Conservation (phyloP, 2,888 invertebrate genomes). For the Heteromurus nitidus region DNA sequence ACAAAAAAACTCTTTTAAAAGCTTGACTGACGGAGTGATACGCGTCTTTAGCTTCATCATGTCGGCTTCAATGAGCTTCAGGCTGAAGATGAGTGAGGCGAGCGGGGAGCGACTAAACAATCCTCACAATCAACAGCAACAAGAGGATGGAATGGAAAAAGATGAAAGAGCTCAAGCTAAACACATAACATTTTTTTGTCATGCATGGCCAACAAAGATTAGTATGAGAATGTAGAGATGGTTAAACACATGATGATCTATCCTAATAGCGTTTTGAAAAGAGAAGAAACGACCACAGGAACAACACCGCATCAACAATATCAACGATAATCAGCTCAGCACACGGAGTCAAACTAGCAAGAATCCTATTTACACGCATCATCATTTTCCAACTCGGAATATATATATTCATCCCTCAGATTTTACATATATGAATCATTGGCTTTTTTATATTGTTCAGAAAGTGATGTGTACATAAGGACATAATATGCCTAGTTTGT, state of each 20-base stretch:
- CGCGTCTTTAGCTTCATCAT: constrained; percentile 61
- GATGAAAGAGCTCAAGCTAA: neutral
- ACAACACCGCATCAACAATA: constrained; percentile 40
- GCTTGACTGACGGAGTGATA: constrained; percentile 36
- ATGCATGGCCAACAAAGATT: constrained; percentile 42
- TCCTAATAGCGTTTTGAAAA: constrained; percentile 45
- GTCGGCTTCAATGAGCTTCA: constrained; percentile 64
- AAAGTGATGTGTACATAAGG: constrained; percentile 12
- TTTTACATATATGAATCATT: too few species aligned
- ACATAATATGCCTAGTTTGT: too few species aligned
- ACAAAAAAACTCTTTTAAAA: constrained; percentile 40
- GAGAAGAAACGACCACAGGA: constrained; percentile 25
- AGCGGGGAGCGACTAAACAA: constrained; percentile 58
- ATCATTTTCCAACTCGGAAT: too few species aligned
- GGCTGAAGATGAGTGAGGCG: too few species aligned
- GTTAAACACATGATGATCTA: constrained; percentile 50
- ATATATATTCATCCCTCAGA: too few species aligned
- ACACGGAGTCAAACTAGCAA: constrained; percentile 32
- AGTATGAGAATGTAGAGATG: constrained; percentile 3
- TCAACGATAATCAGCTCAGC: constrained; percentile 23
- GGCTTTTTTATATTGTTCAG: neutral
- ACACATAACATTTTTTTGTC: constrained; percentile 46
- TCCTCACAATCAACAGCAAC: constrained; percentile 53
- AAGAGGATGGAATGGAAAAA: constrained; percentile 13
- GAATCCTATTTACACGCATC: constrained; percentile 58